Evolutionary conservation across 1,140 invertebrate species (phyloP), one percentile per base, ranked within the genome.

Genomic region (Neodiprion virginianus): DNA sequence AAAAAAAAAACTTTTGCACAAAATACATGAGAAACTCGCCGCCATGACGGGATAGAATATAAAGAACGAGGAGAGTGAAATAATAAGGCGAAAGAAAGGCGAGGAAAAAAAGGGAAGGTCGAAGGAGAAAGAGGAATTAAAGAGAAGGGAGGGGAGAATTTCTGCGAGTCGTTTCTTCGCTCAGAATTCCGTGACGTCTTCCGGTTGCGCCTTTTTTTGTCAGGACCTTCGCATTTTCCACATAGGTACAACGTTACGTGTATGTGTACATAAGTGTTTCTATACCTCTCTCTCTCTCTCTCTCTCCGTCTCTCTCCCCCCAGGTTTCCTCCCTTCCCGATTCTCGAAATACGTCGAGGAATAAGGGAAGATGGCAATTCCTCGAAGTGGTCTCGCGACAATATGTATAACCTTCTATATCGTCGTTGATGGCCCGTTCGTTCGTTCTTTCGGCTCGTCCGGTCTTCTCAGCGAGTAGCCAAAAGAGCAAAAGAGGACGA

Each of bases 361-460:
- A 21, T 21, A 5, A 14, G n/a, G 53, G 53, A 14, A 11, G 53
- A 3, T 61, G 53, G 53, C 53, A 61, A 61, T 61, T 61, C n/a
- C 53, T 61, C 53, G 53, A 61, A 61, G 53, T 61, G 53, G 53
- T 61, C 53, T 61, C 53, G 53, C 53, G 53, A 61, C 53, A 61
- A 61, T 61, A 61, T 61, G 53, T 61, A 61, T 61, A 61, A 61
- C 53, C 53, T 61, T 8, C n/a, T 40, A 40, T 40, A 61, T 8
- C 53, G 53, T 61, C 11, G 53, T 8, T 61, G 53, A 61, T 61
- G 53, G 53, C 53, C 53, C 53, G n/a, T 61, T 61, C 53, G 53
- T 61, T 14, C 53, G 53, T 61, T 61, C 53, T 12, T 61, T 61
- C 53, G 53, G 28, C n/a, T 61, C 53, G 53, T 61, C n/a, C 53